Evolutionary conservation across 2,888 invertebrate genomes (phyloP).

Genomic region (Notodonta ziczac): DNA sequence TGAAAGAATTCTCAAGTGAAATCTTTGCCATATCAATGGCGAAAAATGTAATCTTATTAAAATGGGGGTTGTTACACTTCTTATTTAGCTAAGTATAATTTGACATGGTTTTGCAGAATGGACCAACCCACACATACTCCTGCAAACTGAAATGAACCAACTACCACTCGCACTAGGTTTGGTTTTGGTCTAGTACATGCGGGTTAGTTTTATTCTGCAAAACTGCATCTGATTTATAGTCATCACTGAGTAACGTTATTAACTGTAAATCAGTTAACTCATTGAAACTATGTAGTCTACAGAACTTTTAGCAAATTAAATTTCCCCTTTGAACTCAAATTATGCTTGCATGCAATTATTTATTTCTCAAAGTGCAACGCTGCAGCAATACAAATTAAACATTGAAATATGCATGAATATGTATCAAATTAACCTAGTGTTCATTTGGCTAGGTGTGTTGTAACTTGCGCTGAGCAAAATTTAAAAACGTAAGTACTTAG

Average conservation of each 20-base stretch:
- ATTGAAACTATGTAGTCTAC: slow-evolving; percentile 26
- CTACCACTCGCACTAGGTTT: no score
- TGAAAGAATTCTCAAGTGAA: not conserved
- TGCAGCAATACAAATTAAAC: slow-evolving; percentile 23
- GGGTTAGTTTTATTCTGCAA: no score
- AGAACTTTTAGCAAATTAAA: slow-evolving; percentile 13
- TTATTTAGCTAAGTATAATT: slow-evolving; percentile 16
- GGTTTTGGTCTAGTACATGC: no score
- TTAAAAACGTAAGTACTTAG: slow-evolving; percentile 75
- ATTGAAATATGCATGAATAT: slow-evolving; percentile 51
- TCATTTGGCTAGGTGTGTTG: slow-evolving; percentile 80
- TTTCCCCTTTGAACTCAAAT: slow-evolving; percentile 19
- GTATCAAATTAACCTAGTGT: slow-evolving; percentile 67
- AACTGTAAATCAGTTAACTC: not conserved
- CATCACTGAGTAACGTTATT: not conserved
- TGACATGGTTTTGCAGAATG: no score
- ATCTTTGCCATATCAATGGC: no score
- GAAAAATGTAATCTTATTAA: no score
- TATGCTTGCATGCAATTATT: slow-evolving; percentile 50
- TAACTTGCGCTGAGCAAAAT: slow-evolving; percentile 81
- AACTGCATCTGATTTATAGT: no score
- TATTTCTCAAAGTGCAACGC: slow-evolving; percentile 25
- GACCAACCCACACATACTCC: no score
- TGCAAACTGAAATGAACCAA: no score
- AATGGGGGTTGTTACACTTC: no score